A percentile compares a stretch with the other conserved stretches of the same genome.
These are phyloP conservation scores for Proisotoma minuta DNA, from an alignment of 2,888 invertebrate species.

Conservation along the genomic window DNA sequence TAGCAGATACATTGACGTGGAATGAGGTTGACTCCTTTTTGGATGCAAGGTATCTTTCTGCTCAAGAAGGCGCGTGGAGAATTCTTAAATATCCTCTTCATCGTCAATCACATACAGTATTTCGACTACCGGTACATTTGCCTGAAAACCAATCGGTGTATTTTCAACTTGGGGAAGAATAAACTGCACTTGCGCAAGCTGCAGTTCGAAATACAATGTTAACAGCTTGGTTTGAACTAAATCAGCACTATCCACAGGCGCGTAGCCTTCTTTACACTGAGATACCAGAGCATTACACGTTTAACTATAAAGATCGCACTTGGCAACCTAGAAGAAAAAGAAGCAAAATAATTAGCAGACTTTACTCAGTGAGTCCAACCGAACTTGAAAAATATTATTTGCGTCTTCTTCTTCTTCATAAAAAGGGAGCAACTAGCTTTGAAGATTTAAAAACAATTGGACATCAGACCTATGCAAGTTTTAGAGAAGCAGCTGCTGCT, in stretches of 20 bases:
- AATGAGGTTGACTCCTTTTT: slow-evolving; percentile 46
- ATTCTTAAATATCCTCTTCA: slow-evolving; percentile 47
- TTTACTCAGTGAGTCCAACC: slow-evolving; percentile 45
- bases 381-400: slow-evolving; percentile 45
- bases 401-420: slow-evolving; percentile 33
- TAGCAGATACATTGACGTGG: not conserved
- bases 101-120: slow-evolving; percentile 42
- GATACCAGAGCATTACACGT: slow-evolving; percentile 39
- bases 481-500: slow-evolving; percentile 37
- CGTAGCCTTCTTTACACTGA: slow-evolving; percentile 29
- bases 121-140: slow-evolving; percentile 40
- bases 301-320: slow-evolving; percentile 23
- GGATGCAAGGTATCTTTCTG: slow-evolving; percentile 48
- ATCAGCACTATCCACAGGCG: slow-evolving; percentile 1
- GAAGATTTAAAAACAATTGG: slow-evolving; percentile 35
- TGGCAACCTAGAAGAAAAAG: slow-evolving; percentile 29
- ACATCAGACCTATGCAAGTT: slow-evolving; percentile 37
- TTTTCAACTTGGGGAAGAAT: slow-evolving; percentile 39
- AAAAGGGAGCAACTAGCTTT: slow-evolving; percentile 36
- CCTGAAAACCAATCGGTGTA: slow-evolving; percentile 32
- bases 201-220: not conserved
- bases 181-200: slow-evolving; percentile 12
- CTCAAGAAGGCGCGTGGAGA: slow-evolving; percentile 50
- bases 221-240: slow-evolving; percentile 7
- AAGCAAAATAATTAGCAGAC: slow-evolving; percentile 33